Percentiles rank a stretch among this genome's conserved stretches.
phyloP scores from a whole-genome alignment of 2,113 vertebrate genomes.

The Gymnarchus niloticus region DNA sequence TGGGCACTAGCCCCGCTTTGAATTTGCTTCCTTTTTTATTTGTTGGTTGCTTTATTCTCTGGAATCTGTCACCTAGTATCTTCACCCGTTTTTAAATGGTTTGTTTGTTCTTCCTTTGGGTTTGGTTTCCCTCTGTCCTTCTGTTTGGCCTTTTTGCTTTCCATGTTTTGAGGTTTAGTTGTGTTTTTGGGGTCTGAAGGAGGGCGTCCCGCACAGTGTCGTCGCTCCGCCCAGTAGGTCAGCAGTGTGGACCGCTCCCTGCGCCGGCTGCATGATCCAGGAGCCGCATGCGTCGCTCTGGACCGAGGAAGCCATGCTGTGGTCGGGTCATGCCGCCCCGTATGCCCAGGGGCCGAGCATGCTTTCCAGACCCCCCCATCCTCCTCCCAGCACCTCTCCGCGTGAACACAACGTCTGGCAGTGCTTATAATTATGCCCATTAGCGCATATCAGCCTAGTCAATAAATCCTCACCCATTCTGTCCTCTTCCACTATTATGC shows the following conservation, averaged over 20 bases:
- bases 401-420: not conserved
- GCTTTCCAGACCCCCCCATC: slow-evolving; percentile 1
- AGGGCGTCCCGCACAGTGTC: not conserved
- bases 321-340: not conserved
- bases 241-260: slow-evolving; percentile 2
- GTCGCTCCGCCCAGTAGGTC: not conserved
- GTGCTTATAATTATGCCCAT: slow-evolving; percentile 5
- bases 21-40: slow-evolving; percentile 56
- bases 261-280: not conserved
- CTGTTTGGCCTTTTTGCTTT: slow-evolving; percentile 12
- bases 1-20: slow-evolving; percentile 54
- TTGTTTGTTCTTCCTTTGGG: slow-evolving; percentile 48
- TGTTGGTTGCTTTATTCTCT: slow-evolving; percentile 38
- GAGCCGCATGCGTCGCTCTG: slow-evolving; percentile 21
- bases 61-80: slow-evolving; percentile 4
- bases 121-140: slow-evolving; percentile 34
- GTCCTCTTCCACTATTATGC: not conserved
- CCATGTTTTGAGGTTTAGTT: slow-evolving; percentile 4
- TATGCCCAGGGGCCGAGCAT: slow-evolving; percentile 9
- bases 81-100: slow-evolving; percentile 59
- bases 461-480: too few species aligned
- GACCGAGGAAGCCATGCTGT: slow-evolving; percentile 22
- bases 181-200: slow-evolving; percentile 20
- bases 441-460: not conserved
- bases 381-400: not conserved